Evolutionary conservation across 2,888 invertebrate genomes (phyloP).

Genomic region (Rhogogaster chlorosoma): DNA sequence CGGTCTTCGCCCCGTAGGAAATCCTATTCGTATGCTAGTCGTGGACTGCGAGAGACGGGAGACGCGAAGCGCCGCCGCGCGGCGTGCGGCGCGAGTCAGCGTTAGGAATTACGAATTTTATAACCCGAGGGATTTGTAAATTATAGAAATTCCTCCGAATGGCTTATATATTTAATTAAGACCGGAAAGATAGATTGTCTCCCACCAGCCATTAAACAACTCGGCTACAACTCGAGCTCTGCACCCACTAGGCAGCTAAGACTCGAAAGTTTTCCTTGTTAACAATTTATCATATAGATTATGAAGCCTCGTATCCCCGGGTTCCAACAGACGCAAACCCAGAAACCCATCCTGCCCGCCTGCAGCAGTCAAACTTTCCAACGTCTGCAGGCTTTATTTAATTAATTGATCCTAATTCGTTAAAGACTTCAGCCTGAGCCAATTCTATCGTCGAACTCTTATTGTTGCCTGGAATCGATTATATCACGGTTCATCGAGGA

Average conservation of each 20-base stretch:
- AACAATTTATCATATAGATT: conserved; percentile 61
- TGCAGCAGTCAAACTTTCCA: background rate
- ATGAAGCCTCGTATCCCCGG: conserved; percentile 10
- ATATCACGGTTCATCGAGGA: background rate
- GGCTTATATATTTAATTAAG: conserved; percentile 64
- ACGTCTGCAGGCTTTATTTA: background rate
- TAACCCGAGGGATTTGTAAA: conserved; percentile 59
- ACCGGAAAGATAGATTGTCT: conserved; percentile 63
- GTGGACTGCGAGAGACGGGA: background rate
- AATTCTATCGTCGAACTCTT: background rate
- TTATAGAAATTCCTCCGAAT: conserved; percentile 53
- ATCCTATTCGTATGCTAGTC: conserved; percentile 34
- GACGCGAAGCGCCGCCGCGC: background rate
- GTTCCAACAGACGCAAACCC: conserved; percentile 1
- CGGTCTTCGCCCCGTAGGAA: conserved; percentile 6
- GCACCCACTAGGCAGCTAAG: background rate
- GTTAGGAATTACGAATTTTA: conserved; percentile 54
- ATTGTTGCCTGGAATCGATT: background rate
- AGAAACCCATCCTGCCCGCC: background rate
- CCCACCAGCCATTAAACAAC: conserved; percentile 55
- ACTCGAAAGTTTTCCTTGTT: conserved; percentile 58
- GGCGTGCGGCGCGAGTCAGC: conserved; percentile 45
- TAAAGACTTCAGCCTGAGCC: background rate
- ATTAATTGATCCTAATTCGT: conserved; percentile 24
- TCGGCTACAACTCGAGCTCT: background rate